These are phyloP conservation scores for Turritopsis rubra DNA, from an alignment of 30 jellyfish, hydroid and myxozoan species.

Conservation along the genomic window DNA sequence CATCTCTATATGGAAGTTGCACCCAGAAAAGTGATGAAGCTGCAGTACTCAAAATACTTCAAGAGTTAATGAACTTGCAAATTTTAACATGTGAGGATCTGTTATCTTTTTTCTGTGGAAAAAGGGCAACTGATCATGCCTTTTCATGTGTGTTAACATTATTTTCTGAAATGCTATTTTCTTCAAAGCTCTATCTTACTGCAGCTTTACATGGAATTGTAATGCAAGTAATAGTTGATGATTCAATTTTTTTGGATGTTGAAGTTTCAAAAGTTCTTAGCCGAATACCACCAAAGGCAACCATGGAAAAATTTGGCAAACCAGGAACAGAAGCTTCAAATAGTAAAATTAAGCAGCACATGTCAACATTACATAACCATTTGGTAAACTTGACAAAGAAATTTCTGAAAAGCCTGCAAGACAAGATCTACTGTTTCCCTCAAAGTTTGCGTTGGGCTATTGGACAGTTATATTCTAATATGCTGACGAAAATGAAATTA, in stretches of 20 bases:
- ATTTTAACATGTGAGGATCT: conserved; percentile 51
- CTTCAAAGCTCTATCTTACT: conserved; percentile 84
- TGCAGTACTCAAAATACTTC: conserved; percentile 40
- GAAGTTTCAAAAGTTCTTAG: conserved; percentile 57
- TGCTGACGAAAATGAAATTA: conserved; percentile 32
- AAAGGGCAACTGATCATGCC: conserved; percentile 60
- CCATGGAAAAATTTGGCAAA: conserved; percentile 78
- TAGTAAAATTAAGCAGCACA: conserved; percentile 45
- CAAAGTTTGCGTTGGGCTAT: conserved; percentile 71
- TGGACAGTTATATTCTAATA: conserved; percentile 34
- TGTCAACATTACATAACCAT: conserved; percentile 41
- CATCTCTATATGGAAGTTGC: conserved; percentile 84
- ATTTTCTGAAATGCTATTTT: conserved; percentile 59
- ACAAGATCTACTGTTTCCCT: conserved; percentile 83
- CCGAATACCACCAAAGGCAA: conserved; percentile 64
- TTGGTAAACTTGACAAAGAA: conserved; percentile 50
- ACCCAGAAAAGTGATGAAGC: conserved; percentile 63
- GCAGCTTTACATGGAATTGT: conserved; percentile 93
- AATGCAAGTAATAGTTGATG: conserved; percentile 92
- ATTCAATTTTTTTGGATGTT: conserved; percentile 53
- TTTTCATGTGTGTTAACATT: conserved; percentile 50
- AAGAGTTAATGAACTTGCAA: conserved; percentile 53
- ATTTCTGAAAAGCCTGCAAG: conserved; percentile 64
- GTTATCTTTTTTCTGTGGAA: conserved; percentile 64
- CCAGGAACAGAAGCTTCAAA: conserved; percentile 77